These are phyloP conservation scores for Euschistus heros DNA, from an alignment of 1,140 invertebrate species.

Conservation along the genomic window DNA sequence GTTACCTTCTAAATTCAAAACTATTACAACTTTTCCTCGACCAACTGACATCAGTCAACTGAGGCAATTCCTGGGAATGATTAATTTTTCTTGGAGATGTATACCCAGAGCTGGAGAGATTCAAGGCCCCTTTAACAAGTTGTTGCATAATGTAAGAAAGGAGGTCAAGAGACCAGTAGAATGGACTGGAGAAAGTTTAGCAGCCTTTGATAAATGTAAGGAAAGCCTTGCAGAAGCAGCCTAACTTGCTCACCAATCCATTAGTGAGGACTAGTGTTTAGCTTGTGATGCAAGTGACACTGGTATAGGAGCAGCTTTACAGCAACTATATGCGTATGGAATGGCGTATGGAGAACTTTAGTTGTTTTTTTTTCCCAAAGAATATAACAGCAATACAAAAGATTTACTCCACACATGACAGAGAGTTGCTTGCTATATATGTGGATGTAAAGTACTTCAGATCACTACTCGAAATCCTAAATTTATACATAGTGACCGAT, in stretches of 20 bases:
- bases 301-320: slow-evolving; percentile 27
- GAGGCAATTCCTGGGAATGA: slow-evolving; percentile 35
- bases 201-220: slow-evolving; percentile 37
- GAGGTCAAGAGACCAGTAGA: slow-evolving; percentile 26
- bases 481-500: slow-evolving; percentile 35
- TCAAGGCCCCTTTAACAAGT: slow-evolving; percentile 24
- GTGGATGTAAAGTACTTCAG: slow-evolving; percentile 36
- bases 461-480: slow-evolving; percentile 35
- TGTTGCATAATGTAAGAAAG: slow-evolving; percentile 29
- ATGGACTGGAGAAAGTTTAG: slow-evolving; percentile 24
- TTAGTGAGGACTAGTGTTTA: slow-evolving; percentile 14
- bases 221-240: slow-evolving; percentile 29
- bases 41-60: background rate
- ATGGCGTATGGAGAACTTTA: slow-evolving; percentile 30
- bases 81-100: slow-evolving; percentile 35
- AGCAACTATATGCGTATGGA: slow-evolving; percentile 25
- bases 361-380: slow-evolving; percentile 37
- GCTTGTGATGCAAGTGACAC: slow-evolving; percentile 28
- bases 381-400: slow-evolving; percentile 33
- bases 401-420: slow-evolving; percentile 36
- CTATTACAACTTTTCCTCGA: background rate
- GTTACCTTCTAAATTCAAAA: background rate
- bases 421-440: slow-evolving; percentile 40
- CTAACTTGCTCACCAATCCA: slow-evolving; percentile 10
- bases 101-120: slow-evolving; percentile 30